Evolutionary conservation across 2,888 invertebrate species (phyloP), one percentile per base, ranked within the genome.

Genomic region (Glaucopsyche alexis): DNA sequence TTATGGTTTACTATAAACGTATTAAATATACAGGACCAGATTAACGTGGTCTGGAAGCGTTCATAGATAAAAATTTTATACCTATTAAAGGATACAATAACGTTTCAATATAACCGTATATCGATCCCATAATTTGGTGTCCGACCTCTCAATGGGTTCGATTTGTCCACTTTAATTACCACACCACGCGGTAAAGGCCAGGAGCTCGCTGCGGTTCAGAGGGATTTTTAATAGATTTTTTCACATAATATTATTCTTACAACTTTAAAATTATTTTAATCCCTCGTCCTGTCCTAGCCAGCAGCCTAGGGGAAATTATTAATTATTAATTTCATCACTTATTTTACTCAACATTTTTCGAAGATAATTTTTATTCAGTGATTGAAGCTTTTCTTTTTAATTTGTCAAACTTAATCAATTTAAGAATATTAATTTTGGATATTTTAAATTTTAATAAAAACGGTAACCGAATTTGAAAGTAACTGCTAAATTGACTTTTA

Each of bases 111-210:
- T 29, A n/a, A n/a, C n/a, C 29, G 4, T 29, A 14, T 60, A 38
- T 29, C 14, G 60, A 60, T 60, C 60, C 29, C 60, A 60, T 55
- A 1, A 55, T 60, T 60, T 60, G 6, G 60, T 38, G 13, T 7
- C 8, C 14, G 60, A 60, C 7, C 60, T 29, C 60, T 60, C 29
- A 19, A 60, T 60, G 16, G 60, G 2, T 38, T 60, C 60, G 60
- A 60, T 60, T 38, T 60, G 60, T 60, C 60, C 60, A 38, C 60
- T 60, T 60, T 60, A 60, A 60, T 60, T 60, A 60, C 60, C 29
- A 38, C 29, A 55, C 55, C 55, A 55, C 19, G 60, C 14, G 60
- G 29, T 60, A 38, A 14, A 60, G 60, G 13, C 60, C 60, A 60
- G 60, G 60, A 6, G 29, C 1, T 38, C 13, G 11, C 13, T 38